Evolutionary conservation across 2,888 invertebrate genomes (phyloP).

Genomic region (Diplolepis rosae): DNA sequence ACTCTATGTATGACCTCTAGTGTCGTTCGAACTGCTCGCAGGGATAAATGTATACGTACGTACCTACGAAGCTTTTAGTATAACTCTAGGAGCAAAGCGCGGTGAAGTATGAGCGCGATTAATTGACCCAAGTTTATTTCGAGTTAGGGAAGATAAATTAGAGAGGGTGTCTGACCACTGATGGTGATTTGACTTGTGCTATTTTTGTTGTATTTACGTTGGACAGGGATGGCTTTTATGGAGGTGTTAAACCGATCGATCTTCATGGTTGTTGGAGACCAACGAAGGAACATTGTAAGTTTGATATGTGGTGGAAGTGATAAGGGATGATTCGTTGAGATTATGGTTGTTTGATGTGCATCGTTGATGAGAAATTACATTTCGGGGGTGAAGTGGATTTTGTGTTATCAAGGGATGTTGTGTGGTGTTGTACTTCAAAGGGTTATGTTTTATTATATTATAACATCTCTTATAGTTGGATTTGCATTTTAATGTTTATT

Average conservation of each 20-base stretch:
- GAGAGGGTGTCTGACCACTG: not conserved
- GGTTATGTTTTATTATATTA: no score
- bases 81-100: slow-evolving; percentile 51
- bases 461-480: no score
- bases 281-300: slow-evolving; percentile 60
- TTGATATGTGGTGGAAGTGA: slow-evolving; percentile 18
- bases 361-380: not conserved
- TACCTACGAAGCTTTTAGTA: slow-evolving; percentile 69
- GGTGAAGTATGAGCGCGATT: slow-evolving; percentile 47
- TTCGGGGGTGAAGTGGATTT: not conserved
- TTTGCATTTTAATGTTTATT: no score
- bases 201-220: not conserved
- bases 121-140: slow-evolving; percentile 31
- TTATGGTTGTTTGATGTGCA: not conserved
- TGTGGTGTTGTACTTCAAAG: not conserved
- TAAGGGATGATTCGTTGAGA: not conserved
- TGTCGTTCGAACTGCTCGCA: slow-evolving; percentile 68
- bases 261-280: slow-evolving; percentile 52
- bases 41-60: slow-evolving; percentile 72
- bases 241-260: slow-evolving; percentile 60
- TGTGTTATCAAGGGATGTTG: not conserved
- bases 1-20: slow-evolving; percentile 69
- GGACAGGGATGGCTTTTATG: slow-evolving; percentile 47
- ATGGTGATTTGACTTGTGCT: not conserved
- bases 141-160: not conserved